These are phyloP conservation scores for Grammomys surdaster DNA, from an alignment of 2,113 vertebrate genomes.

Conservation along the genomic window DNA sequence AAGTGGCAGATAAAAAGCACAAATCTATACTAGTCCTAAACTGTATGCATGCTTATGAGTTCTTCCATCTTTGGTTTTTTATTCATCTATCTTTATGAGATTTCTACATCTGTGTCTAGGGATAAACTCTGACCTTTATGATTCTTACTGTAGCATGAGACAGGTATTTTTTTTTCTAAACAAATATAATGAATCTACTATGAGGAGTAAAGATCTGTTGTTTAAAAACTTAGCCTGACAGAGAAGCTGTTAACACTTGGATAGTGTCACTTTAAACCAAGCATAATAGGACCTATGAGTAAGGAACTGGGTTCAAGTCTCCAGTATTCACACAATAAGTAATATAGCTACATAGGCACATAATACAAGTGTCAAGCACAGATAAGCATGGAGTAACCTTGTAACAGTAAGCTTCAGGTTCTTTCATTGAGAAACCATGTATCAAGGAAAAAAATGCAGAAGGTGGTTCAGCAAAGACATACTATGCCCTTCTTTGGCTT, in stretches of 20 bases:
- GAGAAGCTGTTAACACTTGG: background rate
- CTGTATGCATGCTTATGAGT: background rate
- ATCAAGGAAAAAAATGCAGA: background rate
- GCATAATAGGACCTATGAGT: background rate
- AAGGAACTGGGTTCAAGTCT: background rate
- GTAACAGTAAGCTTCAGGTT: background rate
- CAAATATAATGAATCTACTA: background rate
- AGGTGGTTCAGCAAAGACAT: background rate
- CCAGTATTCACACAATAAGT: background rate
- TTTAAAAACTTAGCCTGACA: background rate
- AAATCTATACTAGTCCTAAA: no score
- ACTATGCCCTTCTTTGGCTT: no score
- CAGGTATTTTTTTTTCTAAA: background rate
- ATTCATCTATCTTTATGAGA: background rate
- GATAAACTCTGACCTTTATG: conserved; percentile 33
- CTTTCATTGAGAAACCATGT: background rate
- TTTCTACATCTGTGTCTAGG: background rate
- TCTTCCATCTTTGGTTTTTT: background rate
- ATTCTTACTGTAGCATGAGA: background rate
- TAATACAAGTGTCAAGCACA: background rate
- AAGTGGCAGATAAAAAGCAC: background rate
- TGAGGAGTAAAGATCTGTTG: background rate
- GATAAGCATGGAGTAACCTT: background rate
- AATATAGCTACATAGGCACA: background rate
- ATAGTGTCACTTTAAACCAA: background rate